Evolutionary conservation across 2,888 invertebrate genomes (phyloP), one percentile per base, ranked within the genome.

Genomic region (Bugulina stolonifera): DNA sequence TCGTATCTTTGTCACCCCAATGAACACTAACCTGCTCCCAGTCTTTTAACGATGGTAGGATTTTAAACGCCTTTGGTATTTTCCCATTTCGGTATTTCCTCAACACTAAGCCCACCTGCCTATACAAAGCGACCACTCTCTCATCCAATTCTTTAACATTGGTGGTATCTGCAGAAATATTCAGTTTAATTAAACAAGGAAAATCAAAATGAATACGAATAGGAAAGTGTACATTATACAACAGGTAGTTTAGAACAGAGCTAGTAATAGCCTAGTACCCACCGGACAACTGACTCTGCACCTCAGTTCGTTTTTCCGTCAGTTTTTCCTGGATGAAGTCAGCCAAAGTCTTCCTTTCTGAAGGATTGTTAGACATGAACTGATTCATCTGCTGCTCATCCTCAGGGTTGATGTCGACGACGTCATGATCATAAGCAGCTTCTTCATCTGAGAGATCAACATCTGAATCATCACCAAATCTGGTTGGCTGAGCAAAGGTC

Each of bases 21-120:
- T n/a, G n/a, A n/a, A n/a, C 18, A 43, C 77, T 89, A 57, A 86
- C 82, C 85, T 95, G 93, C 82, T 96, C 96, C 97, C 97, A 98
- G 84, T 96, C 95, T 73, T 89, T 88, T 73, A 97, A 87, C 81
- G 90, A 90, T 1, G 98, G 98, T 75, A 99, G 89, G 80, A 96
- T 90, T 88, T 99, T 99, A 83, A 99, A 98, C 0, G 97, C 95
- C 84, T 99, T 98, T 0, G 99, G 99, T 52, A 99, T 86, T 86
- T 95, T 96, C 32, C 99, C 99, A 82, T 93, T 94, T 75, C 98
- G 89, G 83, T 97, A 99, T 78, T 90, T 91, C 0, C 84, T 78
- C 78, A 99, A 87, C 1, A 98, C 92, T 83, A 93, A 90, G 76
- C 92, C 87, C 0, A 98, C 93, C 72, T 93, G 93, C 85, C 92